Evolutionary conservation across 2,888 invertebrate species (phyloP).

Genomic region (Epirrhoe tristata): DNA sequence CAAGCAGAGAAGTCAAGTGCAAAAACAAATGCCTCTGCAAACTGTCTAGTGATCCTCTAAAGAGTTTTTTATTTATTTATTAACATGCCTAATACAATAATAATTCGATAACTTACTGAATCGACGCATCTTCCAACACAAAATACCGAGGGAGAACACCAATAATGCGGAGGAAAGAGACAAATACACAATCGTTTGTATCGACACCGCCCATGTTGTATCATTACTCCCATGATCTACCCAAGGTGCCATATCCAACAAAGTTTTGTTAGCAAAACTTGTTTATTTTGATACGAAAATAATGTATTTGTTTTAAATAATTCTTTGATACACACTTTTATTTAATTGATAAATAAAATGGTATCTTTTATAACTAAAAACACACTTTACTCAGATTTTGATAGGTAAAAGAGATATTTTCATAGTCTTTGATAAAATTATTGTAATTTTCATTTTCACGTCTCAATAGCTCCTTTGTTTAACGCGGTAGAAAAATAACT

Average conservation of each 20-base stretch:
- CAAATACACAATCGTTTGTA: slow-evolving; percentile 38
- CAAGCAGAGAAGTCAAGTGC: too few relatives aligned
- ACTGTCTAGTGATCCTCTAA: too few relatives aligned
- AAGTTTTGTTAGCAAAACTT: background rate
- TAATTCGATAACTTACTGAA: slow-evolving; percentile 50
- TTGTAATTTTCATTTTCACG: background rate
- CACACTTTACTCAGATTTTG: background rate
- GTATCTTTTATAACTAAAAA: background rate
- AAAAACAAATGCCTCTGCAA: too few relatives aligned
- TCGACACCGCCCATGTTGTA: background rate
- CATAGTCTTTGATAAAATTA: background rate
- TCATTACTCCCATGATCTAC: background rate
- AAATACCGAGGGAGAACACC: slow-evolving; percentile 61
- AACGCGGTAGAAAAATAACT: background rate
- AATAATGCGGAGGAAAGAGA: slow-evolving; percentile 55
- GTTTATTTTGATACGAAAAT: background rate
- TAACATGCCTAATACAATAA: background rate
- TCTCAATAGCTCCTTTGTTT: background rate
- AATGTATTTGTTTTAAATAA: background rate
- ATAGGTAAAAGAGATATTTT: background rate
- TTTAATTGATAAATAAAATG: background rate
- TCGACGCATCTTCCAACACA: slow-evolving; percentile 62
- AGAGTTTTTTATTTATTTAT: too few relatives aligned
- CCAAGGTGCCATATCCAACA: slow-evolving; percentile 6
- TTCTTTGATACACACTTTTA: background rate